These are phyloP conservation scores for Microtus richardsoni DNA, from an alignment of 2,113 vertebrate species.

Conservation along the genomic window DNA sequence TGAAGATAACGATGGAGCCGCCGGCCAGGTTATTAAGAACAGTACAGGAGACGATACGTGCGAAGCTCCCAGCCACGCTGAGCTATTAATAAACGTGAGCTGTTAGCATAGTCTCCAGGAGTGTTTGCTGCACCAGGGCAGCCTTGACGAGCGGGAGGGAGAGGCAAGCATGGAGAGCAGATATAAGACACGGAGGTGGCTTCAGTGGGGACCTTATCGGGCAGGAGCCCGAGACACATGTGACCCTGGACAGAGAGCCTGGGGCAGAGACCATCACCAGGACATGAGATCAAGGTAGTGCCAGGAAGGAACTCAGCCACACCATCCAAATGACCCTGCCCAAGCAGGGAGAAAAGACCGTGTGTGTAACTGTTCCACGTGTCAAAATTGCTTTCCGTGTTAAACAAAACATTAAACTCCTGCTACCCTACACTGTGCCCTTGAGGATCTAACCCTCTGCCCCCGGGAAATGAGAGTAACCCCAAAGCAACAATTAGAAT, in stretches of 20 bases:
- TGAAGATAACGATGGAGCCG: not conserved
- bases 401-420: not conserved
- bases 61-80: slow-evolving; percentile 31
- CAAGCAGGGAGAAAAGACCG: not conserved
- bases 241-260: not conserved
- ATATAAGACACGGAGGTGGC: not conserved
- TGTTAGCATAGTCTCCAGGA: slow-evolving; percentile 55
- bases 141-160: not conserved
- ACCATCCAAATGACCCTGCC: not conserved
- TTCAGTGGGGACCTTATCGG: not conserved
- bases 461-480: slow-evolving; percentile 1
- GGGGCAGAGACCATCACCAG: not conserved
- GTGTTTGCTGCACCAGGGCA: slow-evolving; percentile 37
- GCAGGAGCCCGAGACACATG: not conserved
- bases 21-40: slow-evolving; percentile 10
- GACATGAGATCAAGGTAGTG: not conserved
- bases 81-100: slow-evolving; percentile 76
- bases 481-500: slow-evolving; percentile 19
- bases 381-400: not conserved
- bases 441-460: slow-evolving; percentile 43
- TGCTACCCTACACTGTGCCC: slow-evolving; percentile 22
- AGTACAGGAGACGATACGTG: slow-evolving; percentile 54
- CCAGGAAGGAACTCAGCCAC: not conserved
- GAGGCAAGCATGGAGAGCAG: not conserved
- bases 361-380: not conserved